Evolutionary conservation across 1,140 invertebrate species (phyloP), one percentile per base, ranked within the genome.

Genomic region (Sycophila sp.): DNA sequence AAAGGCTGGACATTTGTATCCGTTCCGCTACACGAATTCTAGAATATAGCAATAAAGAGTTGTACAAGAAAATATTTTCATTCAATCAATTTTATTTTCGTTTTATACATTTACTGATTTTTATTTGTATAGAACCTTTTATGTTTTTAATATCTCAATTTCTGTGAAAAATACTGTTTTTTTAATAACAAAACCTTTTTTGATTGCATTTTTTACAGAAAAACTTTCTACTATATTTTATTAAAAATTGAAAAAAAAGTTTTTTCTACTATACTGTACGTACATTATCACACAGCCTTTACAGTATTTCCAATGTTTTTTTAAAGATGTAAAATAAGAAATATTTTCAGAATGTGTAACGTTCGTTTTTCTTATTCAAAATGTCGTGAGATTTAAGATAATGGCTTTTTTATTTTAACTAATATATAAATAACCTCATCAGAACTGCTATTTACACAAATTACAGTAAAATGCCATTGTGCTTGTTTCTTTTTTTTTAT

Each of bases 1-100:
- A 53, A 72, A 34, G 28, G 30, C 49, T 63, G 71, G n/a, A 73
- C 64, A 40, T 74, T 74, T 74, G 49, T 70, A 69, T 69, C 36
- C 38, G 38, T 60, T 60, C 38, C 10, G 58, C 58, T 40, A 45
- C 26, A 36, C 51, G 19, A 42, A 66, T 42, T 56, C 26, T 66
- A 56, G 26, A 42, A 56, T 56, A 66, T 66, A 66, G 64, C 51
- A 56, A 66, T 66, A 66, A 66, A 66, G 47, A 65, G 13, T 66
- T 26, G 17, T 45, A 66, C 22, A 28, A 24, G 56, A 22, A 40
- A 22, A 38, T 22, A 28, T 7, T 47, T 66, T n/a, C 13, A 40
- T 40, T 53, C 28, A 17, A n/a, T n/a, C n/a, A n/a, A n/a, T n/a
- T n/a, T n/a, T n/a, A n/a, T n/a, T n/a, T n/a, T n/a, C n/a, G n/a